Conservation (phyloP, 37 sponge, comb jelly and placozoan species). For the Chondrosia reniformis region DNA sequence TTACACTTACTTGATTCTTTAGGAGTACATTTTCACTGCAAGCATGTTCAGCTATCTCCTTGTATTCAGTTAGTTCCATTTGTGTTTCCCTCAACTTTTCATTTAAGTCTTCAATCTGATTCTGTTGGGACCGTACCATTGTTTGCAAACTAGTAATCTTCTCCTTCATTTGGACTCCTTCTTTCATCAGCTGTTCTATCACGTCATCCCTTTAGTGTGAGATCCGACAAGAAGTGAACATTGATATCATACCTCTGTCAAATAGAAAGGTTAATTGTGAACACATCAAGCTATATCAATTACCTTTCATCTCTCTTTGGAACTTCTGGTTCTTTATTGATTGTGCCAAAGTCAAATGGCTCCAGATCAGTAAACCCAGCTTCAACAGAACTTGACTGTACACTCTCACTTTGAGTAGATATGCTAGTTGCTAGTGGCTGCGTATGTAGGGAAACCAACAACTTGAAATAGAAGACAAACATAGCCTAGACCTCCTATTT, state of each 20-base stretch:
- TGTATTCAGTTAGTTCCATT: conserved; percentile 73
- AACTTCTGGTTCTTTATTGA: conserved; percentile 8
- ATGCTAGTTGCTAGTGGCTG: neutral
- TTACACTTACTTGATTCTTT: conserved; percentile 45
- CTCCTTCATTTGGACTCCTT: conserved; percentile 83
- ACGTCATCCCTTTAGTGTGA: conserved; percentile 50
- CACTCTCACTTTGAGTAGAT: neutral
- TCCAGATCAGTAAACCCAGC: neutral
- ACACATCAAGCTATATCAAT: neutral
- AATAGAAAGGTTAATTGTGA: neutral
- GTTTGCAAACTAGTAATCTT: conserved; percentile 49
- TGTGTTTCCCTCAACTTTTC: conserved; percentile 29
- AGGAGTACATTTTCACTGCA: conserved; percentile 79
- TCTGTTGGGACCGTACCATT: conserved; percentile 34
- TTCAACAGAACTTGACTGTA: neutral
- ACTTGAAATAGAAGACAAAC: no score
- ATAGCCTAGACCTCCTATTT: no score
- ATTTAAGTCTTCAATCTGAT: conserved; percentile 36
- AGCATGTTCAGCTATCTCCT: conserved; percentile 84
- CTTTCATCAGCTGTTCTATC: conserved; percentile 88
- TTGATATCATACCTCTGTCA: neutral
- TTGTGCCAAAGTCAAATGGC: conserved; percentile 12
- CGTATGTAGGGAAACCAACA: no score
- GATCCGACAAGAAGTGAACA: neutral
- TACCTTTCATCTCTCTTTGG: conserved; percentile 28